Evolutionary conservation across 2,888 invertebrate species (phyloP), one percentile per base, ranked within the genome.

Genomic region (Iphiclides podalirius): DNA sequence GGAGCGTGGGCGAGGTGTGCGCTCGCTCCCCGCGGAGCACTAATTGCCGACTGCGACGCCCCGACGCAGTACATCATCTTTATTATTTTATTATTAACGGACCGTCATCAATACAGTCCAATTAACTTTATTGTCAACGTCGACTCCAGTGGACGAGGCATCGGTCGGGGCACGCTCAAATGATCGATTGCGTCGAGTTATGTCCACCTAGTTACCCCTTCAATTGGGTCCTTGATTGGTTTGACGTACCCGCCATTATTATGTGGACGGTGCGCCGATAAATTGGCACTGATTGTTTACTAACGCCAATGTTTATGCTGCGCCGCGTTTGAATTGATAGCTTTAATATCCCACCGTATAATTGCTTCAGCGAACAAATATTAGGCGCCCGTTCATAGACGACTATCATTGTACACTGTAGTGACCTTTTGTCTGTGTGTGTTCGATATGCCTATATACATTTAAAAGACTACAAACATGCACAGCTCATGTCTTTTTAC

Each of bases 221-320:
- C 87, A 87, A 88, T 87, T 87, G 87, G 75, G 69, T 75, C 73
- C 78, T 75, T 84, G 85, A 88, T 87, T 86, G 87, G 78, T 77
- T 80, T 76, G 84, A 86, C 80, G 79, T 81, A 70, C 77, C 73
- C 75, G 72, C 75, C 73, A 78, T 78, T 80, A 79, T 79, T 75
- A 75, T 75, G 67, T 70, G 68, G 69, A 68, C 73, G 63, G 61
- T 65, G 75, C 70, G 60, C 65, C 70, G 72, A 75, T 78, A 78
- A 79, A 83, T 85, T 84, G 82, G 73, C 72, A 66, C 75, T 79
- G 78, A 84, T 83, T 82, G 75, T 79, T 77, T 73, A 70, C 71
- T 72, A 43, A 49, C 49, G 43, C 49, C 49, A 26, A 16, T 49
- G 34, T 49, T 43, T 49, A 39, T 34, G 43, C 13, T 28, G n/a